Conservation (phyloP, 2,888 invertebrate genomes). For the Octodonta nipae region DNA sequence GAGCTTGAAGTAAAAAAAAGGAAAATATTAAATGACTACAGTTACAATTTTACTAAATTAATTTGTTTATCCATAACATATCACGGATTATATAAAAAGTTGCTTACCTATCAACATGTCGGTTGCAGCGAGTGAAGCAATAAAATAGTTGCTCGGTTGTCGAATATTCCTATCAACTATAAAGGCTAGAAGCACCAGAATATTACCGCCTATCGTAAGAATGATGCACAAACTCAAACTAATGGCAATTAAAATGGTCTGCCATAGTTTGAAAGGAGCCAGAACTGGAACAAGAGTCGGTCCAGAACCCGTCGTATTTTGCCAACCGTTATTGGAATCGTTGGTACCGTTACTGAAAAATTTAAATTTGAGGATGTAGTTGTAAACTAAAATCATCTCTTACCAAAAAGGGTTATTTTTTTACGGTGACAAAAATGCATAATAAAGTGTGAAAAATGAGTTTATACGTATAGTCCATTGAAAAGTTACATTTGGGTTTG, state of each 20-base stretch:
- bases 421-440: too few species aligned
- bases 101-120: constrained; percentile 87
- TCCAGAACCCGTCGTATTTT: constrained; percentile 8
- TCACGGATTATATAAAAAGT: too few species aligned
- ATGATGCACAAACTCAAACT: constrained; percentile 78
- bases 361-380: neutral
- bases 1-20: too few species aligned
- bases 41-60: too few species aligned
- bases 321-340: constrained; percentile 9
- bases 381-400: neutral
- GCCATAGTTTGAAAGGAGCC: constrained; percentile 81
- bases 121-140: constrained; percentile 92
- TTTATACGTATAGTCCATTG: too few species aligned
- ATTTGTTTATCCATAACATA: too few species aligned
- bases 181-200: constrained; percentile 87
- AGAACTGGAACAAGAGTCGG: constrained; percentile 40
- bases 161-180: constrained; percentile 84
- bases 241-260: constrained; percentile 77
- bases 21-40: too few species aligned
- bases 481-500: too few species aligned
- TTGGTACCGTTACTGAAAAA: constrained; percentile 10
- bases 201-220: constrained; percentile 87
- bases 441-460: too few species aligned
- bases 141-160: constrained; percentile 98
- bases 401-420: too few species aligned